Conservation (phyloP, 2,113 vertebrate species). For the Machaerirhynchus nigripectus region DNA sequence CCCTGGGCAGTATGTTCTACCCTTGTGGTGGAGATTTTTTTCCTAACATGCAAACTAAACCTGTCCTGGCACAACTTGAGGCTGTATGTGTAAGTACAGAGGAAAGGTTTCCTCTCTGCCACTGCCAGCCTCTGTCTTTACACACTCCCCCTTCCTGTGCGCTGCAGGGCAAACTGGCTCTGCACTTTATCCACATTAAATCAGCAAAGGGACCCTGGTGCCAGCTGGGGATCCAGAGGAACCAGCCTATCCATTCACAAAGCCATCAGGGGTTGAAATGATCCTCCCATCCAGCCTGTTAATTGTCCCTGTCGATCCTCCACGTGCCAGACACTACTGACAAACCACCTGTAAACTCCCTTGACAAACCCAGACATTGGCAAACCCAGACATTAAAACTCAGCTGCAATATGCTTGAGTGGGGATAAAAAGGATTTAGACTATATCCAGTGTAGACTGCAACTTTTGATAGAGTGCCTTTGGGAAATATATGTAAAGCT, state of each 20-base stretch:
- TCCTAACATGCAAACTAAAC: background rate
- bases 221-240: background rate
- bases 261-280: background rate
- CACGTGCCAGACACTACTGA: background rate
- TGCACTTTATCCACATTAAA: background rate
- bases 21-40: background rate
- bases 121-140: background rate
- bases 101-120: background rate
- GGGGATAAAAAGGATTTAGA: background rate
- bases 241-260: background rate
- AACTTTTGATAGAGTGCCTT: background rate
- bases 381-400: background rate
- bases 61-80: background rate
- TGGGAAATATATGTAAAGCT: background rate
- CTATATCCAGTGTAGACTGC: background rate
- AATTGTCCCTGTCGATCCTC: background rate
- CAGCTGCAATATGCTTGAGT: background rate
- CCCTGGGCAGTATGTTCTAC: background rate
- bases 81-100: background rate
- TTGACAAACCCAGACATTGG: no score
- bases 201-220: background rate
- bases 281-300: background rate
- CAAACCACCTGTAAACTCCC: background rate
- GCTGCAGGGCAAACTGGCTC: background rate
- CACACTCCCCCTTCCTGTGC: background rate